phyloP scores from a whole-genome alignment of 2,113 vertebrate species.

The Phyllostomus discolor region DNA sequence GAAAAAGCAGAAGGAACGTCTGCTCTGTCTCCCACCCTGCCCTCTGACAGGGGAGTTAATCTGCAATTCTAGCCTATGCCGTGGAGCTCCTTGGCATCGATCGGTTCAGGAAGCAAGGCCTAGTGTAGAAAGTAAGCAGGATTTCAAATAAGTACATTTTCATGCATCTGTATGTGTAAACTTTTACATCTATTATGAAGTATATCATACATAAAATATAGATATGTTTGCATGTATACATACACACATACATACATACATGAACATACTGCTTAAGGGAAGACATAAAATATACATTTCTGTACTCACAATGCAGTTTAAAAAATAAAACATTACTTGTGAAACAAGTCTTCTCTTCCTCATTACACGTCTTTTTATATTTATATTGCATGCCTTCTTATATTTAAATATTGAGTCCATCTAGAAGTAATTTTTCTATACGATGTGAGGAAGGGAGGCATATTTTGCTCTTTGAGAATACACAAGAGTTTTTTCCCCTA shows the following conservation, averaged over 20 bases:
- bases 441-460: background rate
- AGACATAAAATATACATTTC: background rate
- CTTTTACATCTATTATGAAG: background rate
- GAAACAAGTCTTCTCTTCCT: background rate
- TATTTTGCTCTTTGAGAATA: background rate
- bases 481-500: background rate
- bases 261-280: background rate
- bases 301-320: background rate
- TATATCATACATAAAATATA: background rate
- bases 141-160: background rate
- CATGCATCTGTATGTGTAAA: background rate
- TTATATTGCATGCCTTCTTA: background rate
- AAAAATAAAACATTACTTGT: background rate
- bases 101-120: too few species aligned
- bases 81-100: too few species aligned
- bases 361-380: background rate
- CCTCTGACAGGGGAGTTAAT: background rate
- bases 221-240: background rate
- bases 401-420: background rate
- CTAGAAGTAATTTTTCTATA: background rate
- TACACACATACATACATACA: background rate
- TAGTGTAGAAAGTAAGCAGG: background rate
- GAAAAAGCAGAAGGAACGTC: background rate
- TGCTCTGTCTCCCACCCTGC: background rate
- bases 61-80: background rate